Percentiles rank a stretch among this genome's conserved stretches.
phyloP scores from a whole-genome alignment of 2,797 vertebrate species.

The Tokudaia muenninki region DNA sequence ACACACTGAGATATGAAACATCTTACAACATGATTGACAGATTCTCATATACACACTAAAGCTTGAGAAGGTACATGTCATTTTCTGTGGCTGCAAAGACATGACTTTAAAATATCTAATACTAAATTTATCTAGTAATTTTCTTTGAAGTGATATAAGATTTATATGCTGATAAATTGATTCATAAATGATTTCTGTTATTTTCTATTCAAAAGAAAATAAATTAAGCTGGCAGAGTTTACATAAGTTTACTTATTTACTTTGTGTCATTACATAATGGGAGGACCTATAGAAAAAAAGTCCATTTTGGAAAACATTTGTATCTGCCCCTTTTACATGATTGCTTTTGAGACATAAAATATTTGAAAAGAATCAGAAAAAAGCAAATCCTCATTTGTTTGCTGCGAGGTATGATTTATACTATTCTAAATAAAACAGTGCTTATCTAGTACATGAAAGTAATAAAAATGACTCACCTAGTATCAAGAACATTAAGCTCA shows the following conservation, averaged over 20 bases:
- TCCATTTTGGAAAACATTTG: not conserved
- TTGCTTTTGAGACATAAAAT: constrained; percentile 20
- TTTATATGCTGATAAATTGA: constrained; percentile 63
- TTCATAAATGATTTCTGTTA: constrained; percentile 65
- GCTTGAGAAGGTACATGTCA: constrained; percentile 81
- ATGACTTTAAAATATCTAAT: constrained; percentile 75
- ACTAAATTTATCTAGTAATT: constrained; percentile 68
- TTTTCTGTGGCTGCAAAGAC: constrained; percentile 73
- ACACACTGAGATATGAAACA: constrained; percentile 79
- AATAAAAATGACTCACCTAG: not conserved
- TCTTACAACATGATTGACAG: constrained; percentile 80
- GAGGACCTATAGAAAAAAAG: not conserved
- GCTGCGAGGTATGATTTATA: not conserved
- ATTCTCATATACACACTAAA: constrained; percentile 78
- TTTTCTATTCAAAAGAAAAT: constrained; percentile 33
- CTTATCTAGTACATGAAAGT: not conserved
- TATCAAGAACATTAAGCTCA: not conserved
- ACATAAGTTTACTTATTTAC: not conserved
- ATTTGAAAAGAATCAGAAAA: constrained; percentile 19
- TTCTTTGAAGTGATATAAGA: constrained; percentile 72
- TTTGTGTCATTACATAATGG: not conserved
- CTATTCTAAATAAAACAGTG: constrained; percentile 2
- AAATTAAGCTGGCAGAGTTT: not conserved
- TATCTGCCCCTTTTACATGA: not conserved
- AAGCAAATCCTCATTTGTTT: constrained; percentile 29